Conservation (phyloP, 2,113 vertebrate species). For the Vulpes ferrilata region DNA sequence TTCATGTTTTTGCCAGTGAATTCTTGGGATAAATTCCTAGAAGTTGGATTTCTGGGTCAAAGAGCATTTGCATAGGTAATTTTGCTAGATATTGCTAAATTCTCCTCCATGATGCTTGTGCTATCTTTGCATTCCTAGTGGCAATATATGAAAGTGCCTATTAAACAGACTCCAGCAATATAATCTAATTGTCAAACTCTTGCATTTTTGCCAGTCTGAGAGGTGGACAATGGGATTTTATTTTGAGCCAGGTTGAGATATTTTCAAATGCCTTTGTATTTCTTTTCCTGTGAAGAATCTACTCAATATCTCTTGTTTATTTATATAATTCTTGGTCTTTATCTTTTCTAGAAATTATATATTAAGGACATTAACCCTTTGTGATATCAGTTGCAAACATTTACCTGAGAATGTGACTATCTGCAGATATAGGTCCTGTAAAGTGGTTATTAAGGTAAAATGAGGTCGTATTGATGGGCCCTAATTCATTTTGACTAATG, state of each 20-base stretch:
- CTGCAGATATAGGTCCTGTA: not conserved
- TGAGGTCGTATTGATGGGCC: not conserved
- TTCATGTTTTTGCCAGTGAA: not conserved
- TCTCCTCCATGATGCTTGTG: not conserved
- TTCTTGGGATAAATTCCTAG: not conserved
- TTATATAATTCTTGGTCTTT: constrained; percentile 27
- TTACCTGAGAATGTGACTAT: not conserved
- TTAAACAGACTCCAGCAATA: not conserved
- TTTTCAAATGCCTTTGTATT: not conserved
- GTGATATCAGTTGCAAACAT: not conserved
- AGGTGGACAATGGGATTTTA: not conserved
- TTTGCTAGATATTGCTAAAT: not conserved
- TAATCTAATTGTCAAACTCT: not conserved
- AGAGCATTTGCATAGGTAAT: not conserved
- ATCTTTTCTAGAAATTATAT: not conserved
- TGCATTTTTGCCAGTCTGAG: not conserved
- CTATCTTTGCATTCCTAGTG: not conserved
- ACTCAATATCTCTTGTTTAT: not conserved
- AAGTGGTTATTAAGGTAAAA: not conserved
- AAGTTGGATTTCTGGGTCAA: not conserved
- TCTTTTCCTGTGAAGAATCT: not conserved
- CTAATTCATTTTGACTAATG: not conserved
- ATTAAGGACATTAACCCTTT: not conserved
- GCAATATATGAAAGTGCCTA: not conserved
- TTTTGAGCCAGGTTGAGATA: not conserved